phyloP scores from a whole-genome alignment of 2,113 vertebrate species.

The Cygnus atratus region DNA sequence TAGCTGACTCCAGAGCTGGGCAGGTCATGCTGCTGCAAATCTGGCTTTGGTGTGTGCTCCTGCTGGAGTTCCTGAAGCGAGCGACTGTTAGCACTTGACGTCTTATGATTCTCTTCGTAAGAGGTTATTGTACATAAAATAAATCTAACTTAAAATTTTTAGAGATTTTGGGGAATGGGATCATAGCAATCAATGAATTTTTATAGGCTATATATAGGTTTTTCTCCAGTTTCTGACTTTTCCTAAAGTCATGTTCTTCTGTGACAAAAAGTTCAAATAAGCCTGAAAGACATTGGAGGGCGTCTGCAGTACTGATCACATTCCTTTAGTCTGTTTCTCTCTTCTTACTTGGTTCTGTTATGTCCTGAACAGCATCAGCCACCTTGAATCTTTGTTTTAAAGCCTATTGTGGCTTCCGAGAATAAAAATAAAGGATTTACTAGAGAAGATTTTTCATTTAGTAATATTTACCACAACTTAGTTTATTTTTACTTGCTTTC shows the following conservation, averaged over 20 bases:
- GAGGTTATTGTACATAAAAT: neutral
- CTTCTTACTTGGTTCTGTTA: neutral
- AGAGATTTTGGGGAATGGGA: neutral
- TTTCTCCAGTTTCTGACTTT: neutral
- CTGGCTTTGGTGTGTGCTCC: neutral
- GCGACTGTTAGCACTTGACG: neutral
- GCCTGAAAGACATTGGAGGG: neutral
- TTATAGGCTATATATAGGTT: neutral
- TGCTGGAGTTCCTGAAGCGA: neutral
- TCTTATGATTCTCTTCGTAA: neutral
- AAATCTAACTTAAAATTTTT: neutral
- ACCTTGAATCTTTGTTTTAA: neutral
- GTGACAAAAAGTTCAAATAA: neutral
- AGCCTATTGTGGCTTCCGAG: neutral
- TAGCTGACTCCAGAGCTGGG: neutral
- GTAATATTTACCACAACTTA: neutral
- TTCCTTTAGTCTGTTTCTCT: neutral
- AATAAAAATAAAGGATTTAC: neutral
- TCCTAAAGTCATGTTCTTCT: neutral
- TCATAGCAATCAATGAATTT: neutral
- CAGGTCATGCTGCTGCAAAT: neutral
- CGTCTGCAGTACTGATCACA: neutral
- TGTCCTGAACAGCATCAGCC: neutral
- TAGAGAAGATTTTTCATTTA: neutral
- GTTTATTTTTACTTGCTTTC: neutral